These are phyloP conservation scores for Thripadectes ignobilis DNA, from an alignment of 2,797 vertebrate species.

Conservation along the genomic window DNA sequence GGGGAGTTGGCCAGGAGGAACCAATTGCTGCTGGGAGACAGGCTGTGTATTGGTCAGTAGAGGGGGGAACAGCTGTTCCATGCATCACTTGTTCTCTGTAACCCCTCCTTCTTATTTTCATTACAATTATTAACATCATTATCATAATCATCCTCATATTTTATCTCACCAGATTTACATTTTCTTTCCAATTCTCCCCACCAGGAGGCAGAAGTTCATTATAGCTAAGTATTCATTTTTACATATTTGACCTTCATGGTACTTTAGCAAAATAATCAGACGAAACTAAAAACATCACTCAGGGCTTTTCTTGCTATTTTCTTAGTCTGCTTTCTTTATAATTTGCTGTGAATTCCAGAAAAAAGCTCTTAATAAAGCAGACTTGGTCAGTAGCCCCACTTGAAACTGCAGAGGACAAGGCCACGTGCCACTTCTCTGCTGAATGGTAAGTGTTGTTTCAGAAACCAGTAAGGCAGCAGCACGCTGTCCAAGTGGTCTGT, in stretches of 20 bases:
- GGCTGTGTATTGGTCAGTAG: not conserved
- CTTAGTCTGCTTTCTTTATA: not conserved
- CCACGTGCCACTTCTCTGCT: not conserved
- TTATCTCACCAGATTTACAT: not conserved
- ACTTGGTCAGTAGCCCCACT: not conserved
- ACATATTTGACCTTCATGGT: not conserved
- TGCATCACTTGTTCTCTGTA: not conserved
- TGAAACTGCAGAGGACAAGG: not conserved
- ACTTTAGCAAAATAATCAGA: not conserved
- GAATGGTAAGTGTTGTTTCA: not conserved
- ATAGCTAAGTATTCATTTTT: not conserved
- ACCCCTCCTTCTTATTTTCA: not conserved
- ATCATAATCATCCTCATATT: not conserved
- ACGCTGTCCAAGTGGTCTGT: not conserved
- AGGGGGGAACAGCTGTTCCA: not conserved
- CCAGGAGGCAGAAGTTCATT: not conserved
- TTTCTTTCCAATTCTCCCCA: not conserved
- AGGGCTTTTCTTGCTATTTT: not conserved
- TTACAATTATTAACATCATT: not conserved
- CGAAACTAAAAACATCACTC: not conserved
- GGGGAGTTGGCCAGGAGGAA: not conserved
- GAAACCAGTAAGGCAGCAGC: not conserved
- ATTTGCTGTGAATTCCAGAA: not conserved
- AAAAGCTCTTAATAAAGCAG: not conserved
- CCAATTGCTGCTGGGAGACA: fast-evolving